Conservation (phyloP, 2,113 vertebrate species). For the Ploceus nigricollis region DNA sequence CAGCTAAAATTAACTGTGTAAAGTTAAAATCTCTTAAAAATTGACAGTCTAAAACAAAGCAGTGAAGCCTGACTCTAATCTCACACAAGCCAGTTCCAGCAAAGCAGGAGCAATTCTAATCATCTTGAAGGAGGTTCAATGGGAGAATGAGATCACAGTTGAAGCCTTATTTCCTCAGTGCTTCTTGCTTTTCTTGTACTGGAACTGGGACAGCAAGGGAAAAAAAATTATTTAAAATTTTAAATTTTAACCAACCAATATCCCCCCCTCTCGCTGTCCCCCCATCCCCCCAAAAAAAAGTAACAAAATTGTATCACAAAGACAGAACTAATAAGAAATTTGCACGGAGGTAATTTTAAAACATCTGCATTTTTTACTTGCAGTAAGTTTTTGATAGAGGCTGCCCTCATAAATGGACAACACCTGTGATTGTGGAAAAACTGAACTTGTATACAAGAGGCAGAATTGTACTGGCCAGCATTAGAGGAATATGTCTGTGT, state of each 20-base stretch:
- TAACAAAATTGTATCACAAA: not conserved
- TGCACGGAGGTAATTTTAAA: not conserved
- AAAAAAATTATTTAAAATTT: not conserved
- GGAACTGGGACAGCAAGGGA: not conserved
- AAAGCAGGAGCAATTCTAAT: not conserved
- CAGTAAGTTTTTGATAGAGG: not conserved
- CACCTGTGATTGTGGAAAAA: not conserved
- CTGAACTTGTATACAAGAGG: not conserved
- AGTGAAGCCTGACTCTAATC: not conserved
- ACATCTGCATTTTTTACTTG: not conserved
- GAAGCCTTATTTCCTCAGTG: not conserved
- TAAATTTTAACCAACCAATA: not conserved
- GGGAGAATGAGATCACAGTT: not conserved
- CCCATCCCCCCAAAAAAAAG: rapidly evolving
- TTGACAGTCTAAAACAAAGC: not conserved
- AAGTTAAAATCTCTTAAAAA: not conserved
- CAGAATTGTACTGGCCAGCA: not conserved
- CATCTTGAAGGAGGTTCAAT: not conserved
- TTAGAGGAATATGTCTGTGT: not conserved
- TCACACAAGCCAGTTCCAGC: not conserved
- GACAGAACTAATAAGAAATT: not conserved
- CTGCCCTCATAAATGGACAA: not conserved
- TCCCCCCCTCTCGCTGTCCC: rapidly evolving
- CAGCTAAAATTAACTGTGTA: not conserved
- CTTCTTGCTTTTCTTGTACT: not conserved